Conservation (phyloP, 2,113 vertebrate genomes). For the Oreochromis niloticus region DNA sequence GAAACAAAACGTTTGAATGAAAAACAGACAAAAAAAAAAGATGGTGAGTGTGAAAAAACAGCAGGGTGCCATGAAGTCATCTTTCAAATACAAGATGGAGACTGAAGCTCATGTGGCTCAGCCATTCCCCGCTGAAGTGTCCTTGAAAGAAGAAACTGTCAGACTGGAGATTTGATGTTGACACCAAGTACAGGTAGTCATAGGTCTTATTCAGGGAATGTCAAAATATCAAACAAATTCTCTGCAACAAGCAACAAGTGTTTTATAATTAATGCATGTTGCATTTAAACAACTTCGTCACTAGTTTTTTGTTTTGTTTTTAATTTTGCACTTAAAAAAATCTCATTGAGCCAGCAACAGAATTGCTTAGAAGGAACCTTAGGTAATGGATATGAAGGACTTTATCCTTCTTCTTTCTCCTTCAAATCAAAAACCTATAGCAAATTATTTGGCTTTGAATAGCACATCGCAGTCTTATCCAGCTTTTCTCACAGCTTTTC, state of each 20-base stretch:
- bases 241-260: neutral
- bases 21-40: neutral
- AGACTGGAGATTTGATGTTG: neutral
- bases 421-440: neutral
- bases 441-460: neutral
- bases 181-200: neutral
- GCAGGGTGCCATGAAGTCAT: neutral
- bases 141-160: neutral
- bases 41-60: neutral
- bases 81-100: neutral
- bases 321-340: neutral
- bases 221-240: neutral
- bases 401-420: neutral
- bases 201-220: neutral
- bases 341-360: neutral
- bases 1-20: neutral
- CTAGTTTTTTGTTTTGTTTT: neutral
- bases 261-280: neutral
- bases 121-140: neutral
- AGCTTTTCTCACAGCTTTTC: neutral
- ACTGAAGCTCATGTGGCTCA: neutral
- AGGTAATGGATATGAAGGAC: neutral
- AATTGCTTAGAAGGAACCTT: neutral
- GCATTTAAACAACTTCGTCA: neutral
- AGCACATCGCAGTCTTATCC: neutral